phyloP scores from a whole-genome alignment of 2,797 vertebrate species.

The Sphenopsis melanotis region DNA sequence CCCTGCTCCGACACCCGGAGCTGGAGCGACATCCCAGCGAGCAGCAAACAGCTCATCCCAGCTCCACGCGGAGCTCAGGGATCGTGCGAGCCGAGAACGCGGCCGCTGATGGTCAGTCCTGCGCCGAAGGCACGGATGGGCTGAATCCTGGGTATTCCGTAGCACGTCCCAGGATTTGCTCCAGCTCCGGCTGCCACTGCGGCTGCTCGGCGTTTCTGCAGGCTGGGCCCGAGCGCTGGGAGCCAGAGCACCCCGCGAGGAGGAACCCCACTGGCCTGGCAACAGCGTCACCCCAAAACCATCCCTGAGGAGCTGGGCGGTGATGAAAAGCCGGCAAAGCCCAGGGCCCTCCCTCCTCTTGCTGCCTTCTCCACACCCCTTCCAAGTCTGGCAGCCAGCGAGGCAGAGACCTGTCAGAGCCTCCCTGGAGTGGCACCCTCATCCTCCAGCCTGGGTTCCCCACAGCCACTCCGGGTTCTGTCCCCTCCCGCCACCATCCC shows the following conservation, averaged over 20 bases:
- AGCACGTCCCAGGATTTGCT: neutral
- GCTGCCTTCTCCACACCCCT: neutral
- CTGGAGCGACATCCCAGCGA: neutral
- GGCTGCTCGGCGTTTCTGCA: neutral
- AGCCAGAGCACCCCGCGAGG: neutral
- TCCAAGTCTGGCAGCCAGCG: neutral
- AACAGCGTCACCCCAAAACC: neutral
- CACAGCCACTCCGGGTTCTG: neutral
- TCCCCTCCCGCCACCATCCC: neutral
- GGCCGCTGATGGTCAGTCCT: neutral
- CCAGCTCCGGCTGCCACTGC: neutral
- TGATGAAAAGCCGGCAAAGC: neutral
- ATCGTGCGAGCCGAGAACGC: neutral
- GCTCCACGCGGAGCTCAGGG: neutral
- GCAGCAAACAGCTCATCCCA: neutral
- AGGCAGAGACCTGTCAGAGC: constrained; percentile 52
- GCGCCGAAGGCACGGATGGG: neutral
- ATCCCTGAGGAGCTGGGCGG: neutral
- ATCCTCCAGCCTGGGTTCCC: neutral
- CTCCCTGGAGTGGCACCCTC: neutral
- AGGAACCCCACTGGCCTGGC: neutral
- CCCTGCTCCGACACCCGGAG: neutral
- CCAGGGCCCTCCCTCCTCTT: neutral
- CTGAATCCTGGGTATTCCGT: neutral
- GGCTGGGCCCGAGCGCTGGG: neutral